Conservation (phyloP, 1,140 invertebrate species). For the Danaus melanippus region DNA sequence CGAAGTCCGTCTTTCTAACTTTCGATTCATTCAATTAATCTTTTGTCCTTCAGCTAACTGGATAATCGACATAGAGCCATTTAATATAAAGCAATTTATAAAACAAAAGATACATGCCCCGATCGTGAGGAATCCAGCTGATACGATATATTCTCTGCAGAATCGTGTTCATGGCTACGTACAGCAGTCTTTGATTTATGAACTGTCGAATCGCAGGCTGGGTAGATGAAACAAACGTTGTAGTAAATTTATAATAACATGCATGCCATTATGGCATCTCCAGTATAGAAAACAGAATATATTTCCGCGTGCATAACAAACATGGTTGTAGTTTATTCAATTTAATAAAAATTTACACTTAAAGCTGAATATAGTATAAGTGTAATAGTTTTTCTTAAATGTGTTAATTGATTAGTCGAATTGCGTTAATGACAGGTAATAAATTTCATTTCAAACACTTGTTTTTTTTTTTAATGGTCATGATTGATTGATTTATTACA, state of each 20-base stretch:
- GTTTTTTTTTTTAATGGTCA: conserved; percentile 17
- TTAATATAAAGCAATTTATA: conserved; percentile 36
- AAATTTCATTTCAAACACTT: conserved; percentile 41
- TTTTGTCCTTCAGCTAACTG: conserved; percentile 26
- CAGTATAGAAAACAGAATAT: conserved; percentile 10
- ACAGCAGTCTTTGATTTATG: conserved; percentile 50
- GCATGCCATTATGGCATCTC: conserved; percentile 18
- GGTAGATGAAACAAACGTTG: conserved; percentile 22
- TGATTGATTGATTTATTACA: conserved; percentile 41
- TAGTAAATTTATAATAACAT: conserved; percentile 16
- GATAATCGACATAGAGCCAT: conserved; percentile 44
- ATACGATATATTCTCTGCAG: conserved; percentile 57
- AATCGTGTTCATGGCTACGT: conserved; percentile 48
- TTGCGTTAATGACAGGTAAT: conserved; percentile 48
- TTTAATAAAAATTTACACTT: no score
- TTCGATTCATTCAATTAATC: neutral
- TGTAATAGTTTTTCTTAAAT: conserved; percentile 40
- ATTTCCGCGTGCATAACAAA: conserved; percentile 7
- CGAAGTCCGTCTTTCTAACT: no score
- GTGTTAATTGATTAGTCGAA: conserved; percentile 47
- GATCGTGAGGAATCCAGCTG: conserved; percentile 68
- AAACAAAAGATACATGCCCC: conserved; percentile 48
- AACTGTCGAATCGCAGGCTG: conserved; percentile 41
- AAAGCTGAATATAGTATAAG: conserved; percentile 25
- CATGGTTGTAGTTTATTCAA: no score